phyloP scores from a whole-genome alignment of 92 coral and sea anemone species.

The Pocillopora grandis region DNA sequence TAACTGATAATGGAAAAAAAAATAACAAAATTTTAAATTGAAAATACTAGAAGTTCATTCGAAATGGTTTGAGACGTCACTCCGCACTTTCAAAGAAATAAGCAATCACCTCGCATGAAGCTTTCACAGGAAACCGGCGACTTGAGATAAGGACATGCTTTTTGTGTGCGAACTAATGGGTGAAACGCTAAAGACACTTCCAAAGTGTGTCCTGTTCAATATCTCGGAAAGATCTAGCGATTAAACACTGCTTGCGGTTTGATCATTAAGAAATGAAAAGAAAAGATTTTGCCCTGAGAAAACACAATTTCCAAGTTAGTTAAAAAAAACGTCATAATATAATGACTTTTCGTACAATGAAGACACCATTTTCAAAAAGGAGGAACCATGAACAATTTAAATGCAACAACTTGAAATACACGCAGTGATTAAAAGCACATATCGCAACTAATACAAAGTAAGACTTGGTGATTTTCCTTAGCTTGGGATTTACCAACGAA shows the following conservation, averaged over 20 bases:
- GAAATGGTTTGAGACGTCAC: not conserved
- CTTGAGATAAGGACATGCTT: slow-evolving; percentile 11
- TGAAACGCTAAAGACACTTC: slow-evolving; percentile 8
- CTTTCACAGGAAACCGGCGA: slow-evolving; percentile 9
- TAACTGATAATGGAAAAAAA: too few species aligned
- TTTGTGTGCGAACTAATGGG: slow-evolving; percentile 8
- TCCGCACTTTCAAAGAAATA: not conserved
- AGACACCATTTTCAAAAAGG: not conserved
- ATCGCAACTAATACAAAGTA: slow-evolving; percentile 15
- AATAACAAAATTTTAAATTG: not conserved
- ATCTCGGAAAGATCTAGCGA: slow-evolving; percentile 32
- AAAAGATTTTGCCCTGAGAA: slow-evolving; percentile 6
- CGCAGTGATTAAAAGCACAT: slow-evolving; percentile 9
- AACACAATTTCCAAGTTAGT: not conserved
- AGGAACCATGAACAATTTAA: too few species aligned
- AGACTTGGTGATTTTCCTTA: slow-evolving; percentile 19
- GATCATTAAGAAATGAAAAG: slow-evolving; percentile 35
- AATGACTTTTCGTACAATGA: not conserved
- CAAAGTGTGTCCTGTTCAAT: slow-evolving; percentile 14
- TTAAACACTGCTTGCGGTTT: slow-evolving; percentile 44
- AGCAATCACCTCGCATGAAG: not conserved
- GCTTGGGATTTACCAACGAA: too few species aligned
- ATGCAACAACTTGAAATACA: not conserved
- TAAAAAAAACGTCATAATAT: not conserved
- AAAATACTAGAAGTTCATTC: not conserved